Conservation (phyloP, 2,888 invertebrate species). For the Listrodromus nycthemerus region DNA sequence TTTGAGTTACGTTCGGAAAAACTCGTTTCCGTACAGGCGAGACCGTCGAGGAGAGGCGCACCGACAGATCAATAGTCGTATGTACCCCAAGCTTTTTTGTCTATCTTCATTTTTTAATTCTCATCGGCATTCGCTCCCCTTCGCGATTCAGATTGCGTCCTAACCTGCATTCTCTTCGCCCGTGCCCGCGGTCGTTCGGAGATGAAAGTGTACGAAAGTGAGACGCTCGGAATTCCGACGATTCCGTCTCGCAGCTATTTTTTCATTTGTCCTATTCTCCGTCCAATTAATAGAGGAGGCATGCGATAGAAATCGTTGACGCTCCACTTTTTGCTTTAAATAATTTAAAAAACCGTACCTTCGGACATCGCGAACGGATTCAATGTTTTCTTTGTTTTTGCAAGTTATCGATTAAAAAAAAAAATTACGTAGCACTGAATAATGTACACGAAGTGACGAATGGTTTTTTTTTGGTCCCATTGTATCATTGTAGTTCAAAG, state of each 20-base stretch:
- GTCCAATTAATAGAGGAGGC: background rate
- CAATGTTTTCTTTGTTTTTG: no score
- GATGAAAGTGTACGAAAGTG: background rate
- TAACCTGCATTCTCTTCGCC: constrained; percentile 76
- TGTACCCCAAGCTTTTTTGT: constrained; percentile 41
- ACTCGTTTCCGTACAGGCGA: constrained; percentile 38
- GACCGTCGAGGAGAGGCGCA: constrained; percentile 24
- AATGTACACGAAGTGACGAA: background rate
- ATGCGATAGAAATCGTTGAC: no score
- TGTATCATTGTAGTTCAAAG: background rate
- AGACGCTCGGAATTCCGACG: background rate
- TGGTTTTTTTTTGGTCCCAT: background rate
- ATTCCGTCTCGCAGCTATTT: background rate
- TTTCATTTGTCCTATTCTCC: background rate
- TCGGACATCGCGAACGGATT: no score
- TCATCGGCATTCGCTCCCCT: constrained; percentile 17
- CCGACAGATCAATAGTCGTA: constrained; percentile 51
- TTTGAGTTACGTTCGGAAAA: constrained; percentile 53
- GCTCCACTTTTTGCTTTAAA: no score
- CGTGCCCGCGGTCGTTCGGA: constrained; percentile 63
- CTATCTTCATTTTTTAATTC: constrained; percentile 68
- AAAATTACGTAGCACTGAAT: no score
- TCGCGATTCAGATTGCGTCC: constrained; percentile 52
- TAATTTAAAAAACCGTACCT: background rate
- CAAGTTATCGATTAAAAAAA: no score